Percentiles rank a stretch among this genome's conserved stretches.
Conservation (phyloP, 1,140 invertebrate genomes). For the Zophobas atratus region DNA sequence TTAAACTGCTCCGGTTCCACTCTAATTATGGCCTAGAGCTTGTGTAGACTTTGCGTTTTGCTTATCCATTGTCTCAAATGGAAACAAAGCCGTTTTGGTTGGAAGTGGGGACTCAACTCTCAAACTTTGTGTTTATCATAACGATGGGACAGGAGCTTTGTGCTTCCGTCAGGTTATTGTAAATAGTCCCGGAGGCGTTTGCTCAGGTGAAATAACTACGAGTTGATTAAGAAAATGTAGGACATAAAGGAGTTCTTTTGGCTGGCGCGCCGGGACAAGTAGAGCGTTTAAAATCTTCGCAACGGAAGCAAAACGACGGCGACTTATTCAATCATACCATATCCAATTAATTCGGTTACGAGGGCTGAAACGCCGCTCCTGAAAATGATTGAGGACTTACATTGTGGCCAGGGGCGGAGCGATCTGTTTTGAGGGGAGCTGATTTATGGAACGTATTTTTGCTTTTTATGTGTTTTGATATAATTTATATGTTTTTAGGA, state of each 20-base stretch:
- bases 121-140: not conserved
- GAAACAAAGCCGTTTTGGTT: constrained; percentile 1
- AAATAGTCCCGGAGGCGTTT: not conserved
- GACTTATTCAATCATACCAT: not conserved
- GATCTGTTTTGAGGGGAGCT: too few species aligned
- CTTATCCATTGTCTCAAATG: constrained; percentile 1
- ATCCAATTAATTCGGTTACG: constrained; percentile 1
- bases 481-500: too few species aligned
- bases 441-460: too few species aligned
- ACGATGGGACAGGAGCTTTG: not conserved
- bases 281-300: not conserved
- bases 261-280: not conserved
- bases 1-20: constrained; percentile 1
- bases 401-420: too few species aligned
- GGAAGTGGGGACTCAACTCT: not conserved
- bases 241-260: not conserved
- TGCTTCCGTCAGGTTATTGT: not conserved
- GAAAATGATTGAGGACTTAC: not conserved
- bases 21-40: not conserved
- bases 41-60: constrained; percentile 2
- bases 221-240: not conserved
- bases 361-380: constrained; percentile 1
- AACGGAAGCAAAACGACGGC: not conserved
- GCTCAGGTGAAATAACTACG: not conserved
- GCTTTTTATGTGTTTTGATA: too few species aligned